Base-by-base conservation (phyloP, 2,888 invertebrate genomes). In the Rhaphigaster nebulosa region DNA sequence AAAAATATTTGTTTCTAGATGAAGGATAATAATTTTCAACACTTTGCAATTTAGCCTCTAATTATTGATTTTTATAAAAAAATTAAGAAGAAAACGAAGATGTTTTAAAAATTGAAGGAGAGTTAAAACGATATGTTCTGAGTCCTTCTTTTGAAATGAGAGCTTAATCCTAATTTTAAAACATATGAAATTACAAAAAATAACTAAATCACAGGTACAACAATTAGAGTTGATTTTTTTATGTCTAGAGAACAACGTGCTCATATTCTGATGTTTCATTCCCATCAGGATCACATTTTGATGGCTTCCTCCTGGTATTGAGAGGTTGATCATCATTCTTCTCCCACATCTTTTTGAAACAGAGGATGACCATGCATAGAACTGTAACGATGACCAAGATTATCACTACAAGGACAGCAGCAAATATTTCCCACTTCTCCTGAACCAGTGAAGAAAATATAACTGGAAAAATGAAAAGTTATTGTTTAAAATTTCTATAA, bases 241-340 rank as follows among this genome's bases (percentile, higher is more conserved):
- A 23, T 60, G n/a, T 90, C 87, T 52, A 90, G 34, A 90, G 70
- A 50, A 90, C 87, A 45, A 90, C 90, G 41, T 90, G 90, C 52
- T 90, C 90, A 56, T 90, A 90, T 54, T 90, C 90, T n/a, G 90
- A 90, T 34, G 90, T 90, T 41, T 90, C 90, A 87, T 90, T 90
- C 26, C 90, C 90, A 87, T 90, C 90, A 18, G 56, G n/a, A 26
- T 89, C 89, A 70, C 29, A 34, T 76, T 29, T 76, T 3, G 70
- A 89, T 10, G 52, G 56, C 34, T 90, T 90, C 80, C 90, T 87
- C 50, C 54, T 84, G 38, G 54, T 52, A 29, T 84, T 87, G 10
- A 90, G 45, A 38, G 90, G 90, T 87, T 45, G 80, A 87, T 90
- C 84, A 8, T 90, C 90, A 12, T 38, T 52, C 50, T 90, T 90